These are phyloP conservation scores for Minunthozetes semirufus DNA, from an alignment of 2,888 invertebrate species.

Conservation along the genomic window DNA sequence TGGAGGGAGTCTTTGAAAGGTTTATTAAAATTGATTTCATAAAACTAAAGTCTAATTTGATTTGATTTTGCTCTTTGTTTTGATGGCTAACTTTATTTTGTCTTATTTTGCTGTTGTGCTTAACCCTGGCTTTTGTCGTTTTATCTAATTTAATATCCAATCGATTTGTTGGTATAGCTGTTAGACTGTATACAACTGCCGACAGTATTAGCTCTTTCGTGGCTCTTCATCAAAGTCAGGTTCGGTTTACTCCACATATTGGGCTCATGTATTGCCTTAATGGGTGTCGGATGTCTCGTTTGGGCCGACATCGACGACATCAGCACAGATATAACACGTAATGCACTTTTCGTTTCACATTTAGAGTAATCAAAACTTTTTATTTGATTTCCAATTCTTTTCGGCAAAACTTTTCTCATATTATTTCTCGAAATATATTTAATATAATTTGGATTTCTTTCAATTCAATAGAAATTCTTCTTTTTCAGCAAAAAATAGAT, in stretches of 20 bases:
- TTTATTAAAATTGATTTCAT: not conserved
- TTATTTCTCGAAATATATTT: no score
- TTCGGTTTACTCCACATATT: conserved; percentile 68
- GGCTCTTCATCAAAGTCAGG: conserved; percentile 66
- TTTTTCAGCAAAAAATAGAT: conserved; percentile 62
- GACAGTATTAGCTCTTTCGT: conserved; percentile 68
- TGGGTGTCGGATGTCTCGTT: conserved; percentile 74
- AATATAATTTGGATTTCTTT: not conserved
- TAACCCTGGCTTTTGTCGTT: not conserved
- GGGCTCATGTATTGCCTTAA: conserved; percentile 69
- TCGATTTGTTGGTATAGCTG: conserved; percentile 54
- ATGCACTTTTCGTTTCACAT: not conserved
- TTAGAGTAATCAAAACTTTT: not conserved
- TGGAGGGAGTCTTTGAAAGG: no score
- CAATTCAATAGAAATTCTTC: not conserved
- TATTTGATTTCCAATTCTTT: not conserved
- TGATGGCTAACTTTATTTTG: not conserved
- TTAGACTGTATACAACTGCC: conserved; percentile 79
- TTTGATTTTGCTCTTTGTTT: not conserved
- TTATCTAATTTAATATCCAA: conserved; percentile 9
- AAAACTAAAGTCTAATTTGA: not conserved
- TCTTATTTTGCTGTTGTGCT: not conserved
- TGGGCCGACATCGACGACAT: conserved; percentile 67
- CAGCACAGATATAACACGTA: conserved; percentile 43
- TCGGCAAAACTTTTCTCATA: no score